These are phyloP conservation scores for Chaetophractus vellerosus DNA, from an alignment of 2,797 vertebrate species.

Conservation along the genomic window DNA sequence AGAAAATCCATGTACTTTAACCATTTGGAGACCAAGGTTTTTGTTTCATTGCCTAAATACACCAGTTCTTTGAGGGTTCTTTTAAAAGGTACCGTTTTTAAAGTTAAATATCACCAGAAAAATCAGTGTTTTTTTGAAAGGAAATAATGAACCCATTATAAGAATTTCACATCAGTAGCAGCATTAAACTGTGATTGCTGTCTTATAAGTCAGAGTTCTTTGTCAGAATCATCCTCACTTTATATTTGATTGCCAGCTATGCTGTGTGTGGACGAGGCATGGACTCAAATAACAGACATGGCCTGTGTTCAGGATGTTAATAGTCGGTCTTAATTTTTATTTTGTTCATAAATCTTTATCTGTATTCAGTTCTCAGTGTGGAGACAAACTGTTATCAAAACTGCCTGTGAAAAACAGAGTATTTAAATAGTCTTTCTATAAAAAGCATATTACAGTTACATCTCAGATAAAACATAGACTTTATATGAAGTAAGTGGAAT, in stretches of 20 bases:
- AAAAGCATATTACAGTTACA: conserved; percentile 72
- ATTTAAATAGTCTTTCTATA: conserved; percentile 56
- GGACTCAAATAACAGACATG: conserved; percentile 33
- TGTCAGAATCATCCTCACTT: conserved; percentile 50
- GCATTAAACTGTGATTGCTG: conserved; percentile 23
- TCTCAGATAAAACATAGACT: conserved; percentile 71
- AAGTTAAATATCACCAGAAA: conserved; percentile 72
- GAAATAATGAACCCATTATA: conserved; percentile 63
- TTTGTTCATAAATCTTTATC: conserved; percentile 57
- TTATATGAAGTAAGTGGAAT: conserved; percentile 80
- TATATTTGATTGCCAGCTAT: neutral
- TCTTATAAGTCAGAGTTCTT: conserved; percentile 2
- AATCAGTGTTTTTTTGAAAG: conserved; percentile 75
- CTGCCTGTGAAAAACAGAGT: conserved; percentile 56
- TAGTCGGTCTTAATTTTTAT: conserved; percentile 47
- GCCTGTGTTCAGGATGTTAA: neutral
- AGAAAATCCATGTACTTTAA: conserved; percentile 84
- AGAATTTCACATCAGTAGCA: neutral
- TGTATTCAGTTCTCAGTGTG: conserved; percentile 43
- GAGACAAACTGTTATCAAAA: conserved; percentile 62
- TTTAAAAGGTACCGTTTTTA: conserved; percentile 68
- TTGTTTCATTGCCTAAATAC: conserved; percentile 52
- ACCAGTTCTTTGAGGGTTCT: conserved; percentile 74
- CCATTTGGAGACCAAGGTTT: conserved; percentile 76
- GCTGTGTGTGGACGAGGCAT: conserved; percentile 52